Evolutionary conservation across 92 coral and sea anemone genomes (phyloP).

Genomic region (Parazoanthus darwini): DNA sequence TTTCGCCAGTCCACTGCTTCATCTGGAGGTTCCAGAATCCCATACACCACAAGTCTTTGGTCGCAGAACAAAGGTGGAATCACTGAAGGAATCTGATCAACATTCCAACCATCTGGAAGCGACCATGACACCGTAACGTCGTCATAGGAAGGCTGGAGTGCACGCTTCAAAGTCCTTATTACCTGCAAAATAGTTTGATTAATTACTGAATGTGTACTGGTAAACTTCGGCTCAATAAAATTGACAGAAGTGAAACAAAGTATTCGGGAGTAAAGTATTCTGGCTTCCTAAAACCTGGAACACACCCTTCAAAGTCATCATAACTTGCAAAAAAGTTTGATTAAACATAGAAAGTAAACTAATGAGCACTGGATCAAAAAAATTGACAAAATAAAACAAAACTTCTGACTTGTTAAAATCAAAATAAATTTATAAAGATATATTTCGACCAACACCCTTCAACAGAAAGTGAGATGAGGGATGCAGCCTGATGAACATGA

Average conservation of each 20-base stretch:
- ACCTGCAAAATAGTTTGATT: not conserved
- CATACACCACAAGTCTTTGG: conserved; percentile 2
- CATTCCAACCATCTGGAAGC: conserved; percentile 3
- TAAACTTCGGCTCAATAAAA: not conserved
- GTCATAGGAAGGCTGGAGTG: conserved; percentile 10
- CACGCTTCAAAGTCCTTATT: not conserved
- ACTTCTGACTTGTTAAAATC: too few species aligned
- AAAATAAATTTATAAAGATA: too few species aligned
- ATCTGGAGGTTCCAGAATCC: not conserved
- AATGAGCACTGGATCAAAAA: not conserved
- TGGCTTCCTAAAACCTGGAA: too few species aligned
- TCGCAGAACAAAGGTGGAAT: not conserved
- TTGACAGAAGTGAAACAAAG: not conserved
- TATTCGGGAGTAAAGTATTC: too few species aligned
- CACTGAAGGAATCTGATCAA: not conserved
- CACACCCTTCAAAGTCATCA: too few species aligned
- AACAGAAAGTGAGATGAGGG: too few species aligned
- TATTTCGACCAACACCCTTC: too few species aligned
- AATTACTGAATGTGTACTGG: not conserved
- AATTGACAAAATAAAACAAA: not conserved
- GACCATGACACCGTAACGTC: not conserved
- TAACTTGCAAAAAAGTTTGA: too few species aligned
- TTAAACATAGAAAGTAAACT: too few species aligned
- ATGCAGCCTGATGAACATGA: too few species aligned
- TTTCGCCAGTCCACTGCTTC: not conserved